Conservation (phyloP, 2,113 vertebrate species). For the Tragulus kanchil region DNA sequence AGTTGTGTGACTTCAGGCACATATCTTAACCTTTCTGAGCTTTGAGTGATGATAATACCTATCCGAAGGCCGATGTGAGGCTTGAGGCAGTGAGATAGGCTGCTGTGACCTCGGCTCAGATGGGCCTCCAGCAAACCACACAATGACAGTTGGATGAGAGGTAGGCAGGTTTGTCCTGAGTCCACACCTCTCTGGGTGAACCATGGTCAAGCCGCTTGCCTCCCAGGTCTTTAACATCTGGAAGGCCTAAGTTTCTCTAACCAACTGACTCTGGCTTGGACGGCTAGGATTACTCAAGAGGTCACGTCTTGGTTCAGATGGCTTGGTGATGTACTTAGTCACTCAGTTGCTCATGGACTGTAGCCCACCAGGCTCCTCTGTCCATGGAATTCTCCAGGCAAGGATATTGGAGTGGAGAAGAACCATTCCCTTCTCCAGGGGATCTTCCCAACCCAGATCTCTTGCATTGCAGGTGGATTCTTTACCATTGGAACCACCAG, state of each 20-base stretch:
- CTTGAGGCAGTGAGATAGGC: background rate
- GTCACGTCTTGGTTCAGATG: background rate
- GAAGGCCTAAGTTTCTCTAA: background rate
- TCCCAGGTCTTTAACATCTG: background rate
- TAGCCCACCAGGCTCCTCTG: no score
- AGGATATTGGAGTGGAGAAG: no score
- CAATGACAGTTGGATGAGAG: background rate
- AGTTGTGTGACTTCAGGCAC: background rate
- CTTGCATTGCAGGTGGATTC: no score
- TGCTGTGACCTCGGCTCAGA: background rate
- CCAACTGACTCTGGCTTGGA: background rate
- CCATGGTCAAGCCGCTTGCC: background rate
- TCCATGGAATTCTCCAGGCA: no score
- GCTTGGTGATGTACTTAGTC: no score
- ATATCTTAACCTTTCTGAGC: slow-evolving; percentile 7
- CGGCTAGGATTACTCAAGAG: background rate
- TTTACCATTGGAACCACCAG: no score
- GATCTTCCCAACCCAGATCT: no score
- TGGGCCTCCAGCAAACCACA: background rate
- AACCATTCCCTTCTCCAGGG: no score
- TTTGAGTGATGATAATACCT: background rate
- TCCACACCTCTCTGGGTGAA: background rate
- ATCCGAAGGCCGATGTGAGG: background rate
- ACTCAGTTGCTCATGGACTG: no score
- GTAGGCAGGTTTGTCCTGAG: background rate